Conservation (phyloP, 1,140 invertebrate species). For the Drosophila pachea region DNA sequence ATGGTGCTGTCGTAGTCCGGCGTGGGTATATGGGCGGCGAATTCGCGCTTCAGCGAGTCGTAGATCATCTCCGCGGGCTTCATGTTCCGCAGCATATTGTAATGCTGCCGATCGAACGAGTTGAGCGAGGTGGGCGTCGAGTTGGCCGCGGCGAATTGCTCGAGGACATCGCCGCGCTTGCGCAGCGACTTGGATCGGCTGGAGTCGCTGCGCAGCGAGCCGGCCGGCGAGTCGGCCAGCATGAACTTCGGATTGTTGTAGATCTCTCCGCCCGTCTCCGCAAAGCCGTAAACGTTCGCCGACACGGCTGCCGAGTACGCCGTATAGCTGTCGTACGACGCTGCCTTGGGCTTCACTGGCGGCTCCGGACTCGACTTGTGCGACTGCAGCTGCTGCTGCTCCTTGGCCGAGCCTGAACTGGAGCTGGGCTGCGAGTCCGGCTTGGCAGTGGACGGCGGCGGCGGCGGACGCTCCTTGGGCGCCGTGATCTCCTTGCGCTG, state of each 20-base stretch:
- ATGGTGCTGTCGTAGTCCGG: constrained; percentile 78
- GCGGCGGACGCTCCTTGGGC: constrained; percentile 64
- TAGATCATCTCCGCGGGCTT: constrained; percentile 82
- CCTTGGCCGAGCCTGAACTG: constrained; percentile 9
- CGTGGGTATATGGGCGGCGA: constrained; percentile 68
- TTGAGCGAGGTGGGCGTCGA: constrained; percentile 67
- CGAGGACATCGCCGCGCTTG: constrained; percentile 64
- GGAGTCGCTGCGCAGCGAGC: constrained; percentile 60
- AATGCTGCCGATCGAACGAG: constrained; percentile 67
- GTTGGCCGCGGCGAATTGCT: constrained; percentile 70
- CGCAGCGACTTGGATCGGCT: constrained; percentile 59
- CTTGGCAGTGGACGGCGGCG: constrained; percentile 59
- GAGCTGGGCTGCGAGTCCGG: constrained; percentile 5
- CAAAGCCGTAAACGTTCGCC: constrained; percentile 71
- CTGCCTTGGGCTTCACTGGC: constrained; percentile 39
- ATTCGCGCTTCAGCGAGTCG: constrained; percentile 81
- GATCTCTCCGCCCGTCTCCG: constrained; percentile 74
- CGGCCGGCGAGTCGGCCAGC: constrained; percentile 65
- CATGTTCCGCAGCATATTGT: constrained; percentile 79
- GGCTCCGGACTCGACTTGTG: constrained; percentile 28
- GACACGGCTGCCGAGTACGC: constrained; percentile 54
- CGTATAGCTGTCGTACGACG: constrained; percentile 49
- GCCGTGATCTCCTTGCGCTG: constrained; percentile 54
- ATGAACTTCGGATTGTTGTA: constrained; percentile 78
- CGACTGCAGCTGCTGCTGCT: constrained; percentile 10